A percentile compares a stretch with the other conserved stretches of the same genome.
Conservation (phyloP, 2,797 vertebrate genomes). For the Takifugu ocellatus region DNA sequence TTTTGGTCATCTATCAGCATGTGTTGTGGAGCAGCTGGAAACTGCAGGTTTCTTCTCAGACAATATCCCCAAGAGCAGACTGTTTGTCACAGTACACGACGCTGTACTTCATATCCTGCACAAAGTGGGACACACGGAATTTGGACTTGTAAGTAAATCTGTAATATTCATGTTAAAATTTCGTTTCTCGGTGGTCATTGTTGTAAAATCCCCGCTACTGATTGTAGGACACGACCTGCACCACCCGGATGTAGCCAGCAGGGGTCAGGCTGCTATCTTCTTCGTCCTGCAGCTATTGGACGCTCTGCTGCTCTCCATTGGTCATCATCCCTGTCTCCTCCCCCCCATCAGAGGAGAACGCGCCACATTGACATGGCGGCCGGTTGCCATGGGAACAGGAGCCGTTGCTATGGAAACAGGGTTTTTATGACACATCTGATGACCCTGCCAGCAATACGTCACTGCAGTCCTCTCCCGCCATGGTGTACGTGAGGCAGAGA, state of each 20-base stretch:
- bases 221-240: slow-evolving; percentile 48
- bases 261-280: slow-evolving; percentile 49
- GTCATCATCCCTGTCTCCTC: slow-evolving; percentile 10
- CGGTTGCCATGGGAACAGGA: slow-evolving; percentile 70
- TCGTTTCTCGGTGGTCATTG: not conserved
- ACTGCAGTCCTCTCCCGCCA: slow-evolving; percentile 56
- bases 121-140: slow-evolving; percentile 3
- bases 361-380: slow-evolving; percentile 61
- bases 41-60: slow-evolving; percentile 81
- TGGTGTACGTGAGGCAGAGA: slow-evolving; percentile 31
- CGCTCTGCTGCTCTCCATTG: slow-evolving; percentile 38
- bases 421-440: slow-evolving; percentile 72
- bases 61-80: slow-evolving; percentile 76
- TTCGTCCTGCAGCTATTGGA: slow-evolving; percentile 16
- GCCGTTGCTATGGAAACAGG: slow-evolving; percentile 66
- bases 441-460: slow-evolving; percentile 64
- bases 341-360: slow-evolving; percentile 42
- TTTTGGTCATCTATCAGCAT: slow-evolving; percentile 59
- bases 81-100: slow-evolving; percentile 84
- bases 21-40: slow-evolving; percentile 84
- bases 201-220: not conserved
- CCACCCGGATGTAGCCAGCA: slow-evolving; percentile 69
- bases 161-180: not conserved
- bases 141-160: slow-evolving; percentile 48
- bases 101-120: slow-evolving; percentile 73